Evolutionary conservation across 2,113 vertebrate genomes (phyloP).

Genomic region (Corythornis vintsioides): DNA sequence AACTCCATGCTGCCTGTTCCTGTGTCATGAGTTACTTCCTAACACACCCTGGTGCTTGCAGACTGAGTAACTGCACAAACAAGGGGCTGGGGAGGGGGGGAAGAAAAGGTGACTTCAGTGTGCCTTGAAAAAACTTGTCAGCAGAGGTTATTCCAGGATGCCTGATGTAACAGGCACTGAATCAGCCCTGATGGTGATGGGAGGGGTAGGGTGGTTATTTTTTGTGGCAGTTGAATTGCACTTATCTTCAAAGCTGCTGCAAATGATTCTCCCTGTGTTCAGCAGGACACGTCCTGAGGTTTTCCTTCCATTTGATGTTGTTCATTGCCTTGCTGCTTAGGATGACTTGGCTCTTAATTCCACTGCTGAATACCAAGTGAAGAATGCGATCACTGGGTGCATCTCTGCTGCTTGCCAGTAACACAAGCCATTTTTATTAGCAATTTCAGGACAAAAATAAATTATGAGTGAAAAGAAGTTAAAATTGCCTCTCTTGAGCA

Average conservation of each 20-base stretch:
- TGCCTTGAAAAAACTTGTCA: background rate
- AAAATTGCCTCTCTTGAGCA: background rate
- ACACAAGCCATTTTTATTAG: slow-evolving; percentile 27
- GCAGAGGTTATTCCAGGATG: background rate
- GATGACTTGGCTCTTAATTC: slow-evolving; percentile 27
- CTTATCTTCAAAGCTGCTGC: background rate
- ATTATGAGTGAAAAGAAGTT: slow-evolving; percentile 10
- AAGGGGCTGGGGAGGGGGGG: background rate
- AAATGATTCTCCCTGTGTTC: background rate
- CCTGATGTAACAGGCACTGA: background rate
- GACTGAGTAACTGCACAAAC: slow-evolving; percentile 17
- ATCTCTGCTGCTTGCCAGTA: background rate
- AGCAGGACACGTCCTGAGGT: background rate
- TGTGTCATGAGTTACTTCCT: background rate
- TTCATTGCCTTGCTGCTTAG: background rate
- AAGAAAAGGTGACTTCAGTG: background rate
- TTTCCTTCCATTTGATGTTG: background rate
- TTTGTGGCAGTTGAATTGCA: background rate
- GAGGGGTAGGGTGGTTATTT: background rate
- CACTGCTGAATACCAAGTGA: slow-evolving; percentile 5
- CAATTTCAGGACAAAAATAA: slow-evolving; percentile 27
- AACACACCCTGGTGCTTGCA: background rate
- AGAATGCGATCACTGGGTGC: background rate
- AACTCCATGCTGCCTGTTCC: background rate
- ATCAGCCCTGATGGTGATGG: slow-evolving; percentile 1